Base-by-base conservation (phyloP, 1,140 invertebrate species). In the Pomacea maculata region DNA sequence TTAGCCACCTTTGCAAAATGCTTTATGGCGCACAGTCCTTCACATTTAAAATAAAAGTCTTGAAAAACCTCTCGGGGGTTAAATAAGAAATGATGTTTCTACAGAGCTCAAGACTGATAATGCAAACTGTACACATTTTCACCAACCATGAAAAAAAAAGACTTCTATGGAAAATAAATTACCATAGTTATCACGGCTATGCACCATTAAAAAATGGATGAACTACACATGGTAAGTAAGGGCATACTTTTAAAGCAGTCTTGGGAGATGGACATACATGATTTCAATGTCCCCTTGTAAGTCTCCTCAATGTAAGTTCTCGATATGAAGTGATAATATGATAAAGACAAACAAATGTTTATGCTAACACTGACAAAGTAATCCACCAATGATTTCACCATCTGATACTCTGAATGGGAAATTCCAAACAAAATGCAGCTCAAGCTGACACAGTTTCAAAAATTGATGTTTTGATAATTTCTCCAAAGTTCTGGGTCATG, bases 391-490 rank as follows among this genome's bases (percentile, higher is more conserved):
- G 17, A 21, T 52, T 19, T 52, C 34, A 45, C 19, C 21, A 73
- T 54, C 19, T 73, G 54, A 45, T 25, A 34, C 25, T 52, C 14
- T 73, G 7, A 54, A 73, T 45, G 54, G 21, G 34, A 10, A 25
- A 21, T 54, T 73, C 19, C 54, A 73, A 52, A 73, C 54, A 73
- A 52, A 45, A 52, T 52, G 34, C 29, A 73, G 71, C 80, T 93
- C 94, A 96, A 91, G 95, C 95, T 86, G 95, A 95, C 80, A 96
- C 96, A 86, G 95, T 96, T 92, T 97, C 96, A 85, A 97, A 96
- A 93, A 97, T 96, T 61, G 96, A 95, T 91, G 97, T 96, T 91
- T 96, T 97, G 83, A 97, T 97, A 82, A 97, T 96, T 93, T 97
- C 96, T 65, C 96, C 96, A 90, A 97, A 96, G 91, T 97, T 97